A percentile compares a stretch with the other conserved stretches of the same genome.
Evolutionary conservation across 2,113 vertebrate species (phyloP).

Genomic region (Octodon degus): DNA sequence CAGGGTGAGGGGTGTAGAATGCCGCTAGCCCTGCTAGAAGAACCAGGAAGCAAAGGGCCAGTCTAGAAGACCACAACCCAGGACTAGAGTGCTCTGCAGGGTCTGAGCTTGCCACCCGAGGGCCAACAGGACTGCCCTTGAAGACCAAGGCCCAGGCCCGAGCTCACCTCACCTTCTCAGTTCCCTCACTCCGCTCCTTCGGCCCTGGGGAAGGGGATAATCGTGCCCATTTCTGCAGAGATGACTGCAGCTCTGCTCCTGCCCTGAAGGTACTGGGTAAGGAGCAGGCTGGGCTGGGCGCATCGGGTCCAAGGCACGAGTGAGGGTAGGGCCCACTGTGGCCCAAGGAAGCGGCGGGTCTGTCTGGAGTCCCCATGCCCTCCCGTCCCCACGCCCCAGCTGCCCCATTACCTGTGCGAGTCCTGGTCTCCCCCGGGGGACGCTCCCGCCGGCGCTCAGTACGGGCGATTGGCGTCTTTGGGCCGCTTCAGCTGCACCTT

Average conservation of each 20-base stretch:
- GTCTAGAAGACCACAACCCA: neutral
- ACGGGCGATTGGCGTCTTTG: conserved; percentile 99
- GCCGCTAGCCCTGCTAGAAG: neutral
- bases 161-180: neutral
- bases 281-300: conserved; percentile 17
- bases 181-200: neutral
- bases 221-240: neutral
- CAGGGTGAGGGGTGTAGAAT: neutral
- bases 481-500: conserved; percentile 99
- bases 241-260: conserved; percentile 45
- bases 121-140: neutral
- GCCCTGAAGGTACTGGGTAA: neutral
- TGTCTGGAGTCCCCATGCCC: conserved; percentile 61
- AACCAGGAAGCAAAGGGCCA: neutral
- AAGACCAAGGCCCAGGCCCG: neutral
- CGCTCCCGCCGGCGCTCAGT: conserved; percentile 90
- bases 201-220: neutral
- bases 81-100: neutral
- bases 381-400: conserved; percentile 66
- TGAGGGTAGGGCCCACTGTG: conserved; percentile 50
- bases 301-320: conserved; percentile 78
- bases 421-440: conserved; percentile 85
- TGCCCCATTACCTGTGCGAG: conserved; percentile 90
- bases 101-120: neutral
- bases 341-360: conserved; percentile 77